phyloP scores from a whole-genome alignment of 2,888 invertebrate genomes.

The Eutolmus rufibarbis region DNA sequence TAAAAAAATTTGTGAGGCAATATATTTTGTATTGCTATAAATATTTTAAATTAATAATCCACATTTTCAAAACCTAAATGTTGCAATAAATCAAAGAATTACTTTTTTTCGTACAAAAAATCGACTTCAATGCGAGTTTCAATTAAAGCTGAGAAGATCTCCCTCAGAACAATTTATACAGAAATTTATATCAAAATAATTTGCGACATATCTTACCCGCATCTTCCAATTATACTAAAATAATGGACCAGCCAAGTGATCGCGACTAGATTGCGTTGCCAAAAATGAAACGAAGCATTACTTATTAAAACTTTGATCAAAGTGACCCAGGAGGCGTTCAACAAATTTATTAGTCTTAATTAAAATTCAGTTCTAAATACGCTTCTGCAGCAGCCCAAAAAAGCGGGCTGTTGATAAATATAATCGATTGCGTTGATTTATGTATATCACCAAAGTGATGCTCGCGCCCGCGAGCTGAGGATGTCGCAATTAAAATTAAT shows the following conservation, averaged over 20 bases:
- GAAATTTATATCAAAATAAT: neutral
- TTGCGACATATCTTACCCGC: neutral
- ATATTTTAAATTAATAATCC: neutral
- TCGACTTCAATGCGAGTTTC: neutral
- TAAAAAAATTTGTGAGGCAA: no score
- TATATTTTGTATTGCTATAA: no score
- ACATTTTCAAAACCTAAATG: neutral
- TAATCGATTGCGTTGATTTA: neutral
- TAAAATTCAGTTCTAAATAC: neutral
- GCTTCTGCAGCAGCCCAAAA: neutral
- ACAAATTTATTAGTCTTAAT: neutral
- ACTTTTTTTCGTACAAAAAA: neutral
- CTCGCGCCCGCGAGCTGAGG: neutral
- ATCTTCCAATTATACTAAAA: neutral
- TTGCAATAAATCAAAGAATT: neutral
- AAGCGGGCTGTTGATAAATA: neutral
- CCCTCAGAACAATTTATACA: neutral
- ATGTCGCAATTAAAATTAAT: neutral
- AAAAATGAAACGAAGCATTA: neutral
- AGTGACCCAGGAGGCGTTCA: neutral
- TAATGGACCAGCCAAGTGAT: neutral
- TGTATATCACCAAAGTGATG: neutral
- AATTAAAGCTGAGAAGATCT: neutral
- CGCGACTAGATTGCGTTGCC: neutral
- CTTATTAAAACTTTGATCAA: neutral